phyloP scores from a whole-genome alignment of 2,888 invertebrate species.

The Lasioglossum zephyrum region DNA sequence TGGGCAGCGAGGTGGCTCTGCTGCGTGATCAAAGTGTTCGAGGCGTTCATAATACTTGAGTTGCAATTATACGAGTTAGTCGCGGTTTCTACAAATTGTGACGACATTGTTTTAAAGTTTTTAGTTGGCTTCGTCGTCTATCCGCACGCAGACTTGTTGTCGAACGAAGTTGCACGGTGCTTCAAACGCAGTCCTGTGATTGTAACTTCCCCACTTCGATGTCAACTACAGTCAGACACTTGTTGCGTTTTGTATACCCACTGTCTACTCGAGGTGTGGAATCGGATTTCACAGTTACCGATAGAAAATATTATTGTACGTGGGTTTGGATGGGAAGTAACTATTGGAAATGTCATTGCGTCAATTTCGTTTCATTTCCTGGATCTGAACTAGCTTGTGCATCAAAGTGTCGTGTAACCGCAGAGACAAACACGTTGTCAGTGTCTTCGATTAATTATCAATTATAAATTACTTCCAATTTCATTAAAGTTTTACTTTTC shows the following conservation, averaged over 20 bases:
- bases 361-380: not conserved
- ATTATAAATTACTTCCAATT: not conserved
- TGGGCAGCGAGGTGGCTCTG: not conserved
- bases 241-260: conserved; percentile 1
- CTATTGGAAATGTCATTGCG: not conserved
- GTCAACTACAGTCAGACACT: conserved; percentile 6
- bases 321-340: not conserved
- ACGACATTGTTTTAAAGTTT: not conserved
- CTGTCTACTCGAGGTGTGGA: not conserved
- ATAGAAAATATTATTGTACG: conserved; percentile 5
- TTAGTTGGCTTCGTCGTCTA: not conserved
- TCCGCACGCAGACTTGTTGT: not conserved
- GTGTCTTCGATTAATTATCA: not conserved
- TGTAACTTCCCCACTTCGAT: conserved; percentile 3
- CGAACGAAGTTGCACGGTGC: not conserved
- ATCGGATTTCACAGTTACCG: not conserved
- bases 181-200: not conserved
- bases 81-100: not conserved
- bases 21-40: not conserved
- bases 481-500: not conserved
- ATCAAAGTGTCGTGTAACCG: not conserved
- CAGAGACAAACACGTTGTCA: not conserved
- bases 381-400: not conserved
- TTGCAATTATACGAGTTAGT: not conserved
- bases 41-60: not conserved